Percentiles rank a stretch among this genome's conserved stretches.
Conservation (phyloP, 2,113 vertebrate species). For the Mohoua ochrocephala region DNA sequence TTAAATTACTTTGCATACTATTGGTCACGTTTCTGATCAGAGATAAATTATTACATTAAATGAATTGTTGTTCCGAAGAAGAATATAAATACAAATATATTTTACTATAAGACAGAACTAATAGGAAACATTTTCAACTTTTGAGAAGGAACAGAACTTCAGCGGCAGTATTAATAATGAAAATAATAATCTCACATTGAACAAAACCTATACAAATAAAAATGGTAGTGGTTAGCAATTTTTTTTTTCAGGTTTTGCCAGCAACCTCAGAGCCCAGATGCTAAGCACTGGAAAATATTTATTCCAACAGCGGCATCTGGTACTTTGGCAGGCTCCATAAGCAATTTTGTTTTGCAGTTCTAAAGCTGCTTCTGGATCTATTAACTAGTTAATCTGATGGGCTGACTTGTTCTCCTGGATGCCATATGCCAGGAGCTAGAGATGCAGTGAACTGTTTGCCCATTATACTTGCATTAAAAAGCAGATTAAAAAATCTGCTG, state of each 20-base stretch:
- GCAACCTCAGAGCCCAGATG: constrained; percentile 61
- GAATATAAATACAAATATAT: background rate
- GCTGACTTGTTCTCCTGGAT: constrained; percentile 66
- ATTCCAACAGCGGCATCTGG: constrained; percentile 69
- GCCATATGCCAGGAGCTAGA: constrained; percentile 68
- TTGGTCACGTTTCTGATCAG: background rate
- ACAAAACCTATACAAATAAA: background rate
- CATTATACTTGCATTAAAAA: constrained; percentile 54
- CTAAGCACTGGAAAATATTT: constrained; percentile 69
- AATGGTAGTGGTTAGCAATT: background rate
- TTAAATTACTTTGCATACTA: background rate
- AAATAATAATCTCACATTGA: background rate
- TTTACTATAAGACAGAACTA: background rate
- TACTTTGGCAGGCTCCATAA: constrained; percentile 65
- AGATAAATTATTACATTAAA: background rate
- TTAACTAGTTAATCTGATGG: constrained; percentile 74
- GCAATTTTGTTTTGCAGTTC: constrained; percentile 73
- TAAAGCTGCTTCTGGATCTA: constrained; percentile 69
- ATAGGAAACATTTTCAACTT: background rate
- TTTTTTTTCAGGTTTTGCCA: background rate
- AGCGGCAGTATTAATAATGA: background rate
- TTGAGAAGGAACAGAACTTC: background rate
- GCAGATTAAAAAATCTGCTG: constrained; percentile 39
- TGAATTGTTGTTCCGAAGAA: background rate
- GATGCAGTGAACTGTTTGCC: constrained; percentile 54